Percentiles rank a stretch among this genome's conserved stretches.
Conservation (phyloP, 2,113 vertebrate species). For the Sardina pilchardus region DNA sequence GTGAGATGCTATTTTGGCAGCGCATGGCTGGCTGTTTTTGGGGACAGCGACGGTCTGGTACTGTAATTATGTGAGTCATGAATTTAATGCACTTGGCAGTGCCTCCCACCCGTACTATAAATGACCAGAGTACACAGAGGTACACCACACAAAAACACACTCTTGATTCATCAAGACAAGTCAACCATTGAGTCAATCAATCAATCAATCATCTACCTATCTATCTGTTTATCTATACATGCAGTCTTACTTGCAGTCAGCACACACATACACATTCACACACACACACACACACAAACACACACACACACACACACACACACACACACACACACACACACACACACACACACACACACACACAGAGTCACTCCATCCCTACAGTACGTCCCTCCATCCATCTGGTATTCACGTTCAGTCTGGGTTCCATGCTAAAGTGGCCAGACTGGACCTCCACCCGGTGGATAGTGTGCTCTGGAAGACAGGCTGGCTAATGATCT, state of each 20-base stretch:
- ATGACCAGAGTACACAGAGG: constrained; percentile 41
- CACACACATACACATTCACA: too few relatives aligned
- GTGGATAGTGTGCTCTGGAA: not conserved
- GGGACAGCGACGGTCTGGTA: constrained; percentile 65
- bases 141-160: not conserved
- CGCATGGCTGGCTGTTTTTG: constrained; percentile 48
- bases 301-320: too few relatives aligned
- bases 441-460: not conserved
- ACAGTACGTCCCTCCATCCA: not conserved
- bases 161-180: not conserved
- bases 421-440: not conserved
- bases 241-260: too few relatives aligned
- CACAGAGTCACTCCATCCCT: too few relatives aligned
- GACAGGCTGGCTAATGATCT: not conserved
- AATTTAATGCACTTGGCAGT: constrained; percentile 65
- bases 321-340: not conserved
- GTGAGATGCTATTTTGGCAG: constrained; percentile 1
- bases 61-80: constrained; percentile 73
- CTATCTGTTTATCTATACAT: not conserved
- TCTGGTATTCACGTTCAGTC: not conserved
- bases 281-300: too few relatives aligned
- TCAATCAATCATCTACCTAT: not conserved
- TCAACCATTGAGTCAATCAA: not conserved
- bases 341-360: not conserved
- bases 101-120: constrained; percentile 66